Conservation (phyloP, 2,113 vertebrate genomes). For the Hypanus sabinus region DNA sequence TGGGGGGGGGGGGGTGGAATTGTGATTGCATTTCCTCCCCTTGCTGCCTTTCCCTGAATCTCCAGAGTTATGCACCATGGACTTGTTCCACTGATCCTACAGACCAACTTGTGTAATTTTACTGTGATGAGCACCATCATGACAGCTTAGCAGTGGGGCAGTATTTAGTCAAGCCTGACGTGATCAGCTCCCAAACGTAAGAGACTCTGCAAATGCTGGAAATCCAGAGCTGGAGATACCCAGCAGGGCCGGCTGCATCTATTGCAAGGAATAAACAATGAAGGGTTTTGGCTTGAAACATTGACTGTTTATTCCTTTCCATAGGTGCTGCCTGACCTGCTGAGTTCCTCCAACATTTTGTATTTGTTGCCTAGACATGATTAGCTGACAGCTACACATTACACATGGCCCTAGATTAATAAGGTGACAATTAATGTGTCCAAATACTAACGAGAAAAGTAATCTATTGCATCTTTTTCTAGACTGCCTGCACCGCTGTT, state of each 20-base stretch:
- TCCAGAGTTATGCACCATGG: neutral
- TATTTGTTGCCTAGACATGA: neutral
- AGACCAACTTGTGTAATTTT: neutral
- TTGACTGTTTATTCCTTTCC: no score
- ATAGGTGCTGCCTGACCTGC: no score
- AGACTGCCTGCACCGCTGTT: constrained; percentile 67
- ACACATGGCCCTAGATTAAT: neutral
- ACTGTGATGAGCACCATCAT: neutral
- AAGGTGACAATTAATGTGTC: no score
- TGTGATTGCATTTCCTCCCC: neutral
- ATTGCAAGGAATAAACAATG: no score
- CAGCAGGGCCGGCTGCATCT: no score
- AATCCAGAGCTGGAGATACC: no score
- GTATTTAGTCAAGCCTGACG: neutral
- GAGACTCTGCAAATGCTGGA: no score
- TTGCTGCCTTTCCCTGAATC: neutral
- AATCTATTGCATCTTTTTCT: constrained; percentile 4
- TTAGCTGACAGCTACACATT: neutral
- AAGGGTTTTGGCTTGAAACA: no score
- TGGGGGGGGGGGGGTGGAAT: neutral
- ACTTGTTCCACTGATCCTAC: neutral
- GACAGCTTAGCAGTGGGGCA: neutral
- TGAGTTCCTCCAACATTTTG: no score
- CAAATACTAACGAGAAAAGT: neutral
- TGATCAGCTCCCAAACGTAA: neutral